phyloP scores from a whole-genome alignment of 1,140 invertebrate species.

The Polyergus mexicanus region DNA sequence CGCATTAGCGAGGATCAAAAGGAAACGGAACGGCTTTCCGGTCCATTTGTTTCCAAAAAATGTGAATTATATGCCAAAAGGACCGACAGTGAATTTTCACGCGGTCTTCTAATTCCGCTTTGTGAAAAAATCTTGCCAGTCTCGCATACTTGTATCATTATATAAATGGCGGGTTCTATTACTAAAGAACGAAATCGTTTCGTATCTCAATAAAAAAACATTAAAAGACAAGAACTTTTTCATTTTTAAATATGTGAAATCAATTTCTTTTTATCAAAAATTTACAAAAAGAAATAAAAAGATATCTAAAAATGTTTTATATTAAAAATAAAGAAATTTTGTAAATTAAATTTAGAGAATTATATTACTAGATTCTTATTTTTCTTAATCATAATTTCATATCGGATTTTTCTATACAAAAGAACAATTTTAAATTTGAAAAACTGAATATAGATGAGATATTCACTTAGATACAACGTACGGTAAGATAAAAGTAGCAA shows the following conservation, averaged over 20 bases:
- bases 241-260: not conserved
- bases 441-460: not conserved
- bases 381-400: not conserved
- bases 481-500: not conserved
- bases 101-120: conserved; percentile 28
- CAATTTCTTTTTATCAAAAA: not conserved
- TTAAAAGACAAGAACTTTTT: not conserved
- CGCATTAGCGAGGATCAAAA: conserved; percentile 68
- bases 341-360: not conserved
- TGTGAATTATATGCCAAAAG: conserved; percentile 34
- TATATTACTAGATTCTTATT: not conserved
- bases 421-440: not conserved
- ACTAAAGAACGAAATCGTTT: not conserved
- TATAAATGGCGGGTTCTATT: conserved; percentile 25
- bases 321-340: conserved; percentile 33
- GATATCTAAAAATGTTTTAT: not conserved
- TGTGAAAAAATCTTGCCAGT: conserved; percentile 40
- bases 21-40: conserved; percentile 61
- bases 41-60: conserved; percentile 43
- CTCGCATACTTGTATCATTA: conserved; percentile 16
- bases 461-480: not conserved
- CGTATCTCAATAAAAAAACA: not conserved
- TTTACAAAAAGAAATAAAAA: not conserved
- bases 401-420: not conserved
- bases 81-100: conserved; percentile 55